phyloP scores from a whole-genome alignment of 2,888 invertebrate genomes.

The Vandiemenella viatica region DNA sequence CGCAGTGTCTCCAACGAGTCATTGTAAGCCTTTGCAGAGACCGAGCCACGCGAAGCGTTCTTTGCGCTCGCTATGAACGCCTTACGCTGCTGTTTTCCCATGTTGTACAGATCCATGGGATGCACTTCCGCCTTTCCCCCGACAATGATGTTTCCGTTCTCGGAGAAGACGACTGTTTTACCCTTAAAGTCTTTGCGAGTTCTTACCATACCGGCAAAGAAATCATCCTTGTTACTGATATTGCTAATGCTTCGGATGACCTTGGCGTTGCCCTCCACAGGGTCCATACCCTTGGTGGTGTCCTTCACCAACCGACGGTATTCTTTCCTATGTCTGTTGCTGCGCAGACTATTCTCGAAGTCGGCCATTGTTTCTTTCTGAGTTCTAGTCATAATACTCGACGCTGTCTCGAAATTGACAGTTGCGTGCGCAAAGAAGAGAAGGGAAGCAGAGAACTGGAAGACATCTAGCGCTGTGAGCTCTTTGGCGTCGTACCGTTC shows the following conservation, averaged over 20 bases:
- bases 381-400: slow-evolving; percentile 5
- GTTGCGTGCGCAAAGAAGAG: slow-evolving; percentile 11
- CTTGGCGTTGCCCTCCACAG: slow-evolving; percentile 1
- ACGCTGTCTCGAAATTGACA: slow-evolving; percentile 9
- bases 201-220: slow-evolving; percentile 3
- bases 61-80: too few relatives aligned
- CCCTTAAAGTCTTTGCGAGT: not conserved
- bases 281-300: not conserved
- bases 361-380: slow-evolving; percentile 5
- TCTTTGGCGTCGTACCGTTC: slow-evolving; percentile 1
- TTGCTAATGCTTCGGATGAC: slow-evolving; percentile 3
- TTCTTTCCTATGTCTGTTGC: not conserved
- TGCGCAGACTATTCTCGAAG: not conserved
- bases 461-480: slow-evolving; percentile 9
- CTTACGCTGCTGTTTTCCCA: too few relatives aligned
- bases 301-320: not conserved
- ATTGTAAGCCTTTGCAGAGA: too few relatives aligned
- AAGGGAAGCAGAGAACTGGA: slow-evolving; percentile 12
- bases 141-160: too few relatives aligned
- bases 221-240: slow-evolving; percentile 7
- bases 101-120: too few relatives aligned
- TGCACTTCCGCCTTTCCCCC: too few relatives aligned
- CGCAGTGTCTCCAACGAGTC: too few relatives aligned
- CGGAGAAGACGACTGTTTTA: too few relatives aligned
- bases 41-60: too few relatives aligned